Evolutionary conservation across 64 coral and sea anemone species (phyloP), one percentile per base, ranked within the genome.

Genomic region (Montipora foliosa): DNA sequence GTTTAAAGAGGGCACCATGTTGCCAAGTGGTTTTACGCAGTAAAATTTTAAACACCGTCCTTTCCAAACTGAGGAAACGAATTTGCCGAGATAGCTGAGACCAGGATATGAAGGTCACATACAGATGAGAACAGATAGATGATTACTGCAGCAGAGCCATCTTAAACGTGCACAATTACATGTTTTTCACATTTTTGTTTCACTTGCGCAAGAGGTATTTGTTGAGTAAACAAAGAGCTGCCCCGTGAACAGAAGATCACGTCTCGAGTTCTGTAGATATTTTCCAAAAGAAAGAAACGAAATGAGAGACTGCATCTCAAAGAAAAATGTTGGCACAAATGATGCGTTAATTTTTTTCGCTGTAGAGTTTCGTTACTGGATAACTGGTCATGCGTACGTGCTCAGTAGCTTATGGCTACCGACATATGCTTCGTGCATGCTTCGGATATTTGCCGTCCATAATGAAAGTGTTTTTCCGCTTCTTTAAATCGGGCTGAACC

Each of bases 211-310:
- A 62, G 10, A 82, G 22, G 29, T 82, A 82, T 62, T 62, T 64
- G 79, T 82, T 60, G 55, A 82, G 24, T 62, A 82, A 82, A 82
- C 79, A 82, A 82, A 82, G 79, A 82, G 44, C 11, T 57, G 57
- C 44, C 52, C 44, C 25, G 21, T 44, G 79, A 82, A 52, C 11
- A 8, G 6, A 20, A 82, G 53, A 61, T 82, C 79, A 82, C 79
- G 79, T 82, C 55, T 52, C 17, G 53, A 82, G 24, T 62, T 67
- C 16, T 14, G 15, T 67, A 0, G 4, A 13, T 67, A 55, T 67
- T 17, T 17, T 67, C 11, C 12, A 67, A 67, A 9, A 67, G 62
- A 67, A 67, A 67, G 4, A 67, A 67, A 14, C 11, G 10, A 67
- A 15, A 67, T n/a, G 4, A 17, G 4, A 17, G 15, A 14, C 10